Conservation (phyloP, 2,113 vertebrate genomes). For the Dromas ardeola region DNA sequence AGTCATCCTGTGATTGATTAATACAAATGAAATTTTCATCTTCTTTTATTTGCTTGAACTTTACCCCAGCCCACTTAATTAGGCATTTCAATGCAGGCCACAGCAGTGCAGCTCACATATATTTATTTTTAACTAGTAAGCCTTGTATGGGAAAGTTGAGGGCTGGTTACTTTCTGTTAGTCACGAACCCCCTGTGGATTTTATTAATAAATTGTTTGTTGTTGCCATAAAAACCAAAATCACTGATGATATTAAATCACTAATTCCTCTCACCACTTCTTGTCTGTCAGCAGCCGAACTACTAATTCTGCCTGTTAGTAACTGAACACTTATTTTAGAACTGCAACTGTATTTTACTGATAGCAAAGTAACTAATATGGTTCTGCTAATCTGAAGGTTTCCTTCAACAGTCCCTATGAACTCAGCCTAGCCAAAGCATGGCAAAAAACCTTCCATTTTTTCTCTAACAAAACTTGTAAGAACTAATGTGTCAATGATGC, state of each 20-base stretch:
- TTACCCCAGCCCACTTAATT: not conserved
- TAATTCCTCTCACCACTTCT: not conserved
- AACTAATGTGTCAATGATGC: not conserved
- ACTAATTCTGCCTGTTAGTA: not conserved
- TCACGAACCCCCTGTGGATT: not conserved
- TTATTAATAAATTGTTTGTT: conserved; percentile 6
- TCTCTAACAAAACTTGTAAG: not conserved
- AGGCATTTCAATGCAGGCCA: not conserved
- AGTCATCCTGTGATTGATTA: not conserved
- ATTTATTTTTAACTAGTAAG: conserved; percentile 1
- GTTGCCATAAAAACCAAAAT: not conserved
- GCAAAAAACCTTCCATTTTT: not conserved
- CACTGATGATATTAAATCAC: not conserved
- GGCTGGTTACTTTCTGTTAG: conserved; percentile 1
- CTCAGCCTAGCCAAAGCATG: not conserved
- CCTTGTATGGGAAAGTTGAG: not conserved
- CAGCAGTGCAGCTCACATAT: not conserved
- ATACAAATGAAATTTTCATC: not conserved
- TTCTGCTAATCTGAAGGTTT: not conserved
- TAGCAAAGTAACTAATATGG: not conserved
- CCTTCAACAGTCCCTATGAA: not conserved
- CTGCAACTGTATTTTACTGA: not conserved
- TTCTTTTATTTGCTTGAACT: not conserved
- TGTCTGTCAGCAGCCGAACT: not conserved
- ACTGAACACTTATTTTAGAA: not conserved